A percentile compares a stretch with the other conserved stretches of the same genome.
phyloP scores from a whole-genome alignment of 2,797 vertebrate species.

The Liparis tanakae region DNA sequence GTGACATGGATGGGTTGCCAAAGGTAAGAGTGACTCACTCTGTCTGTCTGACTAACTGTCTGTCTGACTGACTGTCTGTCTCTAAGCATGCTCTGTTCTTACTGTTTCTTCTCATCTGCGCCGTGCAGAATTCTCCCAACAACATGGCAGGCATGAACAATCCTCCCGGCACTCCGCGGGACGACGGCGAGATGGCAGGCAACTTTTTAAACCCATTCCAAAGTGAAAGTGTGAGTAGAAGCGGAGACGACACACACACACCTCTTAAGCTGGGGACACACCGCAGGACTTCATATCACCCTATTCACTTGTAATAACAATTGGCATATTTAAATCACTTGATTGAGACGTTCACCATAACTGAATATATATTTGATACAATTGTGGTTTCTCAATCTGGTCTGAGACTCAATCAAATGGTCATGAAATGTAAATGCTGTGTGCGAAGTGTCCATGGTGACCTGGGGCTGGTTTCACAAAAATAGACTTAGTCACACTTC shows the following conservation, averaged over 20 bases:
- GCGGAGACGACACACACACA: neutral
- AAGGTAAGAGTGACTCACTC: constrained; percentile 84
- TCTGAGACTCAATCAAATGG: neutral
- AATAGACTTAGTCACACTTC: neutral
- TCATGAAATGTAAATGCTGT: neutral
- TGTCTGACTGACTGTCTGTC: constrained; percentile 3
- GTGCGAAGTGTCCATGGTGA: neutral
- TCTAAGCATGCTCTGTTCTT: neutral
- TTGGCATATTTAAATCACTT: neutral
- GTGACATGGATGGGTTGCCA: constrained; percentile 93
- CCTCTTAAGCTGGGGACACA: constrained; percentile 33
- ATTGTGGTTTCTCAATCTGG: neutral
- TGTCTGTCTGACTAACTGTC: neutral
- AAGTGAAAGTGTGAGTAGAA: constrained; percentile 91
- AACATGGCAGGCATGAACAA: constrained; percentile 92
- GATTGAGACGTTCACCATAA: neutral
- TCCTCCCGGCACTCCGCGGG: constrained; percentile 90
- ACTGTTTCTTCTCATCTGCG: neutral
- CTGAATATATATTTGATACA: constrained; percentile 2
- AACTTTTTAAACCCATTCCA: constrained; percentile 95
- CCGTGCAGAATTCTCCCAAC: constrained; percentile 89
- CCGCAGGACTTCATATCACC: neutral
- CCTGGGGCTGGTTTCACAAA: neutral
- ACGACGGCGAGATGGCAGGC: constrained; percentile 91
- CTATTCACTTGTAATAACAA: neutral